These are phyloP conservation scores for Euphonia xanthogaster DNA, from an alignment of 2,797 vertebrate genomes.

Conservation along the genomic window DNA sequence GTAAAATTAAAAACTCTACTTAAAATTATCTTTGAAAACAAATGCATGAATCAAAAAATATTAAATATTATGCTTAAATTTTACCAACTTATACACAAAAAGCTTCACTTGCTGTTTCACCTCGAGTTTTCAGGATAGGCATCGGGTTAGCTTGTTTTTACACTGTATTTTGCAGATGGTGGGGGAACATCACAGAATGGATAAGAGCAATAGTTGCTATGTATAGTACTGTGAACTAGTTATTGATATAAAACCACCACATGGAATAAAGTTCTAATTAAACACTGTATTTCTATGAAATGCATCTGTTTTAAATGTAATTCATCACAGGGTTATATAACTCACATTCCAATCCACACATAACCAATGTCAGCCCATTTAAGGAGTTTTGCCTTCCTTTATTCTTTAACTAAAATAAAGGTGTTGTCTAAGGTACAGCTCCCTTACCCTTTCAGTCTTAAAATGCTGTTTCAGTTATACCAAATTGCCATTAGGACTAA, in stretches of 20 bases:
- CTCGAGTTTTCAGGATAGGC: neutral
- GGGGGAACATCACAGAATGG: neutral
- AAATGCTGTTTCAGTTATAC: neutral
- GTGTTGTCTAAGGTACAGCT: neutral
- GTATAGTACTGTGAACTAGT: neutral
- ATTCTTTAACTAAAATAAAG: neutral
- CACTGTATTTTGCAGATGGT: neutral
- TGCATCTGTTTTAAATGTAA: neutral
- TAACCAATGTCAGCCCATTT: neutral
- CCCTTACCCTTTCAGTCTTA: neutral
- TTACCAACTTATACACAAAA: neutral
- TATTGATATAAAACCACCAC: neutral
- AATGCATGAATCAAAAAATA: neutral
- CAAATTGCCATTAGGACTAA: neutral
- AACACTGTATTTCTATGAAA: neutral
- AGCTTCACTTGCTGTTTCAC: neutral
- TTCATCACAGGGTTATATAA: neutral
- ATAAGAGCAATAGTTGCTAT: neutral
- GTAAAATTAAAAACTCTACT: neutral
- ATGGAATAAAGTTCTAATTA: neutral
- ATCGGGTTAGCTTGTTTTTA: neutral
- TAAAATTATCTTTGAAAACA: neutral
- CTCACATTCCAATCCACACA: neutral
- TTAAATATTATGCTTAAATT: neutral
- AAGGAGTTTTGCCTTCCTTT: neutral